Base-by-base conservation (phyloP, 2,113 vertebrate species). In the Typhlomys cinereus region DNA sequence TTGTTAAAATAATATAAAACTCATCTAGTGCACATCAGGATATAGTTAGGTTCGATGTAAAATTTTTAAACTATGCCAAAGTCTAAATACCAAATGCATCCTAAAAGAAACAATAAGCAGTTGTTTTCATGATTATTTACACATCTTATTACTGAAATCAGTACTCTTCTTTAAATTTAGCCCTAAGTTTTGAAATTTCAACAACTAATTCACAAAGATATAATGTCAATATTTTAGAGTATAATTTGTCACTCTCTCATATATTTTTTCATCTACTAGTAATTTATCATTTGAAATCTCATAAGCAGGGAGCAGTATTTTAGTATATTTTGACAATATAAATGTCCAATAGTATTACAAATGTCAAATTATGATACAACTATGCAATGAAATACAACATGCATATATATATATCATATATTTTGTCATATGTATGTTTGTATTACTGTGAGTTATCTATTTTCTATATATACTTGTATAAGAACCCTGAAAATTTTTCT, bases 381-480 rank as follows among this genome's bases (percentile, higher is more conserved):
- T 82, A 79, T 61, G 71, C 2, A 74, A 79, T 41, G 81, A n/a
- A 92, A 87, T 67, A 46, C n/a, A n/a, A n/a, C n/a, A n/a, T n/a
- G n/a, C n/a, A n/a, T n/a, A n/a, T n/a, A n/a, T n/a, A n/a, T n/a
- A n/a, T n/a, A n/a, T n/a, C n/a, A n/a, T n/a, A n/a, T n/a, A n/a
- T n/a, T n/a, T n/a, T n/a, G n/a, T n/a, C n/a, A n/a, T n/a, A n/a
- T n/a, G n/a, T n/a, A n/a, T n/a, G n/a, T n/a, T n/a, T n/a, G n/a
- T n/a, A n/a, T n/a, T n/a, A n/a, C n/a, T n/a, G n/a, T n/a, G n/a
- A n/a, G n/a, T n/a, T n/a, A n/a, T n/a, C n/a, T n/a, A n/a, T n/a
- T n/a, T n/a, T n/a, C n/a, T n/a, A n/a, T n/a, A n/a, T n/a, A n/a
- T n/a, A n/a, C n/a, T n/a, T n/a, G n/a, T n/a, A n/a, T n/a, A n/a